Percentiles rank a stretch among this genome's conserved stretches.
phyloP scores from a whole-genome alignment of 2,888 invertebrate genomes.

The Timema podura region DNA sequence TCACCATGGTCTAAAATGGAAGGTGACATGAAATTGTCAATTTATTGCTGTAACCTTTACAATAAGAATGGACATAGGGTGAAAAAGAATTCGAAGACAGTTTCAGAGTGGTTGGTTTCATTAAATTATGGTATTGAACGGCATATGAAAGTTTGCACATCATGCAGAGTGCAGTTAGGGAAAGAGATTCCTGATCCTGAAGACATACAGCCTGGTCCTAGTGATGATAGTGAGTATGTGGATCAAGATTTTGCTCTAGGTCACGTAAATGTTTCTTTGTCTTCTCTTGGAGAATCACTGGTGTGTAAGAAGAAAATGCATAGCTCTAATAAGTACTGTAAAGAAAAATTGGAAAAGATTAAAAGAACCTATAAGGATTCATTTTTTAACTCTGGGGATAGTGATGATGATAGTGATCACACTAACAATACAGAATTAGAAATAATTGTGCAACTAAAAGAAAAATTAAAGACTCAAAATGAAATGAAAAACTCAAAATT shows the following conservation, averaged over 20 bases:
- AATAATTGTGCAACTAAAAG: slow-evolving; percentile 4
- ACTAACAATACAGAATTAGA: not conserved
- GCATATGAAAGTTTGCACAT: slow-evolving; percentile 11
- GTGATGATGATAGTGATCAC: not conserved
- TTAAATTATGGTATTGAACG: not conserved
- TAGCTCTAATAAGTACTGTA: slow-evolving; percentile 8
- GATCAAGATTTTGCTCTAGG: not conserved
- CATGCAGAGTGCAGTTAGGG: slow-evolving; percentile 1
- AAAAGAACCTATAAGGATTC: not conserved
- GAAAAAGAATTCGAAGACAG: not conserved
- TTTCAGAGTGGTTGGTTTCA: not conserved
- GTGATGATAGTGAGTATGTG: not conserved
- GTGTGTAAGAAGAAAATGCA: slow-evolving; percentile 11
- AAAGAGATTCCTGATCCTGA: not conserved
- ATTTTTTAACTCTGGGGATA: too few relatives aligned
- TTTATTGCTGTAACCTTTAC: not conserved
- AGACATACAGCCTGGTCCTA: slow-evolving; percentile 6
- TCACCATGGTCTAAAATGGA: not conserved
- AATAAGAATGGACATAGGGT: not conserved
- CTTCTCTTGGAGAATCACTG: slow-evolving; percentile 4
- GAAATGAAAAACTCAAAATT: slow-evolving; percentile 5
- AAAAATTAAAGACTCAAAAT: not conserved
- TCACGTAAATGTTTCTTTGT: slow-evolving; percentile 10
- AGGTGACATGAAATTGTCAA: not conserved
- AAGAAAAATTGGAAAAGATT: slow-evolving; percentile 9